Percentiles rank a stretch among this genome's conserved stretches.
Conservation (phyloP, 1,140 invertebrate genomes). For the Aphidius ervi region DNA sequence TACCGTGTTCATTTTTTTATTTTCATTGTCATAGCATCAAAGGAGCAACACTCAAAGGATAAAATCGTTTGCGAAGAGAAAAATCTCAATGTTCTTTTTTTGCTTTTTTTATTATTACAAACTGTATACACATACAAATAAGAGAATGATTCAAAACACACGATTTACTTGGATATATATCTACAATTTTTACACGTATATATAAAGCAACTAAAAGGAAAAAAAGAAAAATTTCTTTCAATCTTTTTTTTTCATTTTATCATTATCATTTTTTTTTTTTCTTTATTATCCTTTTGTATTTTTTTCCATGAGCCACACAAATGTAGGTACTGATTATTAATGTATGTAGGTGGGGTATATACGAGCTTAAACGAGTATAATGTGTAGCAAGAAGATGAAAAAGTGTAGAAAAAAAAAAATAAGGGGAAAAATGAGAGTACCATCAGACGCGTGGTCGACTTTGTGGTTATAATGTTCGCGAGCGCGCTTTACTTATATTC, state of each 20-base stretch:
- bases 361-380: not conserved
- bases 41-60: constrained; percentile 20
- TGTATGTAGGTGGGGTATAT: too few species aligned
- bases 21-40: constrained; percentile 18
- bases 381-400: not conserved
- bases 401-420: constrained; percentile 9
- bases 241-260: not conserved
- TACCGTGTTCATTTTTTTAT: not conserved
- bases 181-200: not conserved
- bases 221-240: constrained; percentile 18
- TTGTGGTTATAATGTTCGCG: not conserved
- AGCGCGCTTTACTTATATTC: constrained; percentile 16
- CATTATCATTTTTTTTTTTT: not conserved
- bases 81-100: constrained; percentile 9
- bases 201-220: not conserved
- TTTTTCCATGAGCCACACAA: constrained; percentile 3
- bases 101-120: too few species aligned
- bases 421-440: constrained; percentile 1
- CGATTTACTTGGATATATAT: constrained; percentile 10
- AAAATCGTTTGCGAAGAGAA: constrained; percentile 7
- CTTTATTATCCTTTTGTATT: too few species aligned
- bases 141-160: too few species aligned
- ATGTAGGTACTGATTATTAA: not conserved
- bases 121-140: too few species aligned
- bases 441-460: constrained; percentile 3